phyloP scores from a whole-genome alignment of 1,140 invertebrate genomes.

The Leptestheria dahalacensis region DNA sequence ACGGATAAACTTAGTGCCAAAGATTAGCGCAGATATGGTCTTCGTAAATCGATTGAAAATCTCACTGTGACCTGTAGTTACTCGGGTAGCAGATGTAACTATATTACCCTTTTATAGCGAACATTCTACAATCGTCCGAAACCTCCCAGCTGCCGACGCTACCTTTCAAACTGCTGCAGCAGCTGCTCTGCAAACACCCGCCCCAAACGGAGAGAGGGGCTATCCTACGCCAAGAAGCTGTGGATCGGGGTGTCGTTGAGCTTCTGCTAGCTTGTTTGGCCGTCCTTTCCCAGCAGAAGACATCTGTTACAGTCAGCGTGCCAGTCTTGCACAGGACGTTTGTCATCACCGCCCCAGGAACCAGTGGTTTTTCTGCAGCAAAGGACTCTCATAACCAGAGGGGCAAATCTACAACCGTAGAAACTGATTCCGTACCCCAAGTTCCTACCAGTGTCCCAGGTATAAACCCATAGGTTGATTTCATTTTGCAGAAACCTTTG shows the following conservation, averaged over 20 bases:
- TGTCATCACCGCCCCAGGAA: conserved; percentile 1
- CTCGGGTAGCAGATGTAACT: neutral
- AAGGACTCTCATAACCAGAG: too few relatives aligned
- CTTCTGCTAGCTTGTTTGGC: conserved; percentile 71
- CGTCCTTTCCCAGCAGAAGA: conserved; percentile 67
- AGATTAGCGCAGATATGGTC: too few relatives aligned
- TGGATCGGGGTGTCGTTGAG: conserved; percentile 66
- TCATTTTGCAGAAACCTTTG: too few relatives aligned
- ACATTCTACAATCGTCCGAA: conserved; percentile 57
- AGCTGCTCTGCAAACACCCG: conserved; percentile 59
- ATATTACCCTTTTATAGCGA: conserved; percentile 33
- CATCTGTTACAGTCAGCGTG: conserved; percentile 26
- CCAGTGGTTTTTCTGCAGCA: neutral
- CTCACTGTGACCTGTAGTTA: too few relatives aligned
- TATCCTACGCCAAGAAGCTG: conserved; percentile 55
- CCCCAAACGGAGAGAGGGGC: conserved; percentile 65
- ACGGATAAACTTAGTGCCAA: too few relatives aligned
- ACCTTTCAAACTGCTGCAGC: conserved; percentile 70
- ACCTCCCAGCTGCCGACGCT: conserved; percentile 63
- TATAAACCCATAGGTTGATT: too few relatives aligned
- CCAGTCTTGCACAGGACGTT: conserved; percentile 22
- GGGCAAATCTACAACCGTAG: neutral
- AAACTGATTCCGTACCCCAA: neutral
- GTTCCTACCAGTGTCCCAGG: neutral
- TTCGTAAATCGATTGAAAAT: too few relatives aligned